phyloP scores from a whole-genome alignment of 2,888 invertebrate species.

The Anoncus sp. region DNA sequence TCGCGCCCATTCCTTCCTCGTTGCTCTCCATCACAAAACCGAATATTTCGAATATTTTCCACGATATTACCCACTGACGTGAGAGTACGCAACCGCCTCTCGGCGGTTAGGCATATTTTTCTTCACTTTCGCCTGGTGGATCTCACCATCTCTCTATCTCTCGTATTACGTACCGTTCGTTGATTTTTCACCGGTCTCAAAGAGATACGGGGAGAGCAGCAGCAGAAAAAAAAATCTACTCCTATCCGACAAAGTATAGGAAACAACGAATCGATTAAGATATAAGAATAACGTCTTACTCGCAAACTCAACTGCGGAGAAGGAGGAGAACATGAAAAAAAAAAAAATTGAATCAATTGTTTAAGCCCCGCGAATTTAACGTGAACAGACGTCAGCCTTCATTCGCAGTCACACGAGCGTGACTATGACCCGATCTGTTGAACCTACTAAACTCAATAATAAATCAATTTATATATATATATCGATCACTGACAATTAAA shows the following conservation, averaged over 20 bases:
- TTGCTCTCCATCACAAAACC: neutral
- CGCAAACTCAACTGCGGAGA: neutral
- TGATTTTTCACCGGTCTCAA: constrained; percentile 55
- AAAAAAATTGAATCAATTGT: constrained; percentile 23
- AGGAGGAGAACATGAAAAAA: neutral
- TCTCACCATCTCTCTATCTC: constrained; percentile 6
- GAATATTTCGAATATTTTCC: constrained; percentile 60
- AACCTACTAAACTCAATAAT: constrained; percentile 17
- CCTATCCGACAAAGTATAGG: constrained; percentile 10
- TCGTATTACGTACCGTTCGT: constrained; percentile 50
- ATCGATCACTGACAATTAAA: constrained; percentile 4
- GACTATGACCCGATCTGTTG: constrained; percentile 37
- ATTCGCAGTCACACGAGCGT: constrained; percentile 50
- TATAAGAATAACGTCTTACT: constrained; percentile 18
- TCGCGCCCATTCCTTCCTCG: neutral
- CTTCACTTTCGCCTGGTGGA: constrained; percentile 1
- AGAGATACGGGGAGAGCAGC: constrained; percentile 33
- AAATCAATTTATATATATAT: constrained; percentile 28
- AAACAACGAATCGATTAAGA: neutral
- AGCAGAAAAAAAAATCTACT: constrained; percentile 20
- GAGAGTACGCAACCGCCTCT: constrained; percentile 10
- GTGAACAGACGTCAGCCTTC: constrained; percentile 27
- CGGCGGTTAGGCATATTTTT: constrained; percentile 56
- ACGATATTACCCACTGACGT: constrained; percentile 58
- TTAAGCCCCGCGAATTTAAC: constrained; percentile 36